Percentiles rank a stretch among this genome's conserved stretches.
These are phyloP conservation scores for Eulemur albifrons DNA, from an alignment of 2,797 vertebrate genomes.

Conservation along the genomic window DNA sequence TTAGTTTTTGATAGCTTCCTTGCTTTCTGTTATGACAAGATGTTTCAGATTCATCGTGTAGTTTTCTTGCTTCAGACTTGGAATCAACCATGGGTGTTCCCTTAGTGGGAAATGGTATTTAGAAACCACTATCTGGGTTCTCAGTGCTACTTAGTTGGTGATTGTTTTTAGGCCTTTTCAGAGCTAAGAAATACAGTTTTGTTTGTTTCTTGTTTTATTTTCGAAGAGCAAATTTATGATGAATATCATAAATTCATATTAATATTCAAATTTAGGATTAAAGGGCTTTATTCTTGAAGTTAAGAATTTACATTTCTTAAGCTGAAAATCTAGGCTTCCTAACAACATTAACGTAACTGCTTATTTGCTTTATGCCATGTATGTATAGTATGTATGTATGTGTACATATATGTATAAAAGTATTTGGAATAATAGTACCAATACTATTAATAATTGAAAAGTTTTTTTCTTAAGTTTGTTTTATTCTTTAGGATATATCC, in stretches of 20 bases:
- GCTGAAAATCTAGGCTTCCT: constrained; percentile 4
- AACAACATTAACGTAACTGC: not conserved
- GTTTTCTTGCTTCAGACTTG: not conserved
- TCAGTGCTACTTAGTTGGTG: not conserved
- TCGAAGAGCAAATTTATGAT: constrained; percentile 5
- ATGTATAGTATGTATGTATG: not conserved
- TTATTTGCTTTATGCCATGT: constrained; percentile 12
- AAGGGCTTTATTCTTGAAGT: not conserved
- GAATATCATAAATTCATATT: not conserved
- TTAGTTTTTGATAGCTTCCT: not conserved
- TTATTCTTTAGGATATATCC: constrained; percentile 8
- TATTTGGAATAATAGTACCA: not conserved
- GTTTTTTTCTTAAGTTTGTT: not conserved
- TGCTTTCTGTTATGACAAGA: not conserved
- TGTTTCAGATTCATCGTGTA: not conserved
- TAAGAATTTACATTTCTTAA: constrained; percentile 25
- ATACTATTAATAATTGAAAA: not conserved
- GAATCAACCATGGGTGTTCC: not conserved
- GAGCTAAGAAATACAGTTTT: not conserved
- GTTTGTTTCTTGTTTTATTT: constrained; percentile 5
- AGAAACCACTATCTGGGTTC: not conserved
- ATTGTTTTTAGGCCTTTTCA: not conserved
- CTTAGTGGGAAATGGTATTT: not conserved
- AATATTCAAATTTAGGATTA: constrained; percentile 18
- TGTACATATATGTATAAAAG: not conserved